Conservation (phyloP, 1,140 invertebrate species). For the Mamestra configurata region DNA sequence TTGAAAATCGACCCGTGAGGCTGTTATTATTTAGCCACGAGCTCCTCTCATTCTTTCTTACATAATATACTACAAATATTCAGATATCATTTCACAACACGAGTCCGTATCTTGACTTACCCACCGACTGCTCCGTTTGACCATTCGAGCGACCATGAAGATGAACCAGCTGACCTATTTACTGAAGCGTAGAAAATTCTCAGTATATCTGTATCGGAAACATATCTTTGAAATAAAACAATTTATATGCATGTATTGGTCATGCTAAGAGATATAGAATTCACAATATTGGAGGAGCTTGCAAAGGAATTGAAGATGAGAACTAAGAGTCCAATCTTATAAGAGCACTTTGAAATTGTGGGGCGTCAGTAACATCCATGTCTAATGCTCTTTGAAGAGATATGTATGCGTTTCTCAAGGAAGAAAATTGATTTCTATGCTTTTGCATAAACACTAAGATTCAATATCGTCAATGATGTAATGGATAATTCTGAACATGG, state of each 20-base stretch:
- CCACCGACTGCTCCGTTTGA: slow-evolving; percentile 20
- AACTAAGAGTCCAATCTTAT: background rate
- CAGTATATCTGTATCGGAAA: background rate
- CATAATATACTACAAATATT: too few species aligned
- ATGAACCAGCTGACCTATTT: slow-evolving; percentile 27
- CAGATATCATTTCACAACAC: background rate
- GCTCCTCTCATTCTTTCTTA: too few species aligned
- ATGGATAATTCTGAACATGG: too few species aligned
- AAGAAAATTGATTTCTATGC: too few species aligned
- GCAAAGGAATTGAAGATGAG: background rate
- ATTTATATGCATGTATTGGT: background rate
- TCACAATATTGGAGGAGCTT: background rate
- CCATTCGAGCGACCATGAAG: slow-evolving; percentile 25
- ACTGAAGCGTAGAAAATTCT: slow-evolving; percentile 15
- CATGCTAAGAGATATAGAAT: background rate
- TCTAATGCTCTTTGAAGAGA: background rate
- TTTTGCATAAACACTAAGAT: too few species aligned
- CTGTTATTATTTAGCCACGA: too few species aligned
- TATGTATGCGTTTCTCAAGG: background rate
- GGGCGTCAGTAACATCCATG: background rate
- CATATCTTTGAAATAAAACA: slow-evolving; percentile 30
- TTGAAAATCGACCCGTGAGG: too few species aligned
- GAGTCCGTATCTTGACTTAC: slow-evolving; percentile 9
- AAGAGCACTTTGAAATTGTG: background rate
- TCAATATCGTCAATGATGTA: too few species aligned